Percentiles rank a stretch among this genome's conserved stretches.
Conservation (phyloP, 2,888 invertebrate species). For the Eristalis intricaria region DNA sequence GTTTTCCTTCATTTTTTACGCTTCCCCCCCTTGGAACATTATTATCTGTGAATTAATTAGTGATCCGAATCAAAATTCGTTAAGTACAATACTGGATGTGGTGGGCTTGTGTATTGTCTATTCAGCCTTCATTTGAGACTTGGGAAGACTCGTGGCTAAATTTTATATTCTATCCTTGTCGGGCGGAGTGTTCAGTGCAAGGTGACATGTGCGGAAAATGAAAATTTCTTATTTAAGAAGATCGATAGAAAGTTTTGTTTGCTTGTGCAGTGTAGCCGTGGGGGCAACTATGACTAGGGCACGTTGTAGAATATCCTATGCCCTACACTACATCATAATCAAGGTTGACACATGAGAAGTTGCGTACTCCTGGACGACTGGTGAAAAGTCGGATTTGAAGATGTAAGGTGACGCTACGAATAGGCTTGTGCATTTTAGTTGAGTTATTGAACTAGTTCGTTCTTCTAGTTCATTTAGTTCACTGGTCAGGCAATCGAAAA, state of each 20-base stretch:
- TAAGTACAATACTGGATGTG: neutral
- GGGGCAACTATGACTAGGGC: too few relatives aligned
- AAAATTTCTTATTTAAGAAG: neutral
- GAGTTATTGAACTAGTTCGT: too few relatives aligned
- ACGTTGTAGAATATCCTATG: too few relatives aligned
- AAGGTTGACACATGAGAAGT: too few relatives aligned
- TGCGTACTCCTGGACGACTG: too few relatives aligned
- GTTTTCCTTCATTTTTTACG: constrained; percentile 25
- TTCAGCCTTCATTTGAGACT: neutral
- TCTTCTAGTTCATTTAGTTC: too few relatives aligned
- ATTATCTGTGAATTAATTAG: constrained; percentile 50
- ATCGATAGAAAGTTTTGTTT: neutral
- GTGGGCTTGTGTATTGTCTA: neutral
- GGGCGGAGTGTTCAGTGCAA: neutral
- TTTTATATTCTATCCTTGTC: neutral
- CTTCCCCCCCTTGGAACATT: constrained; percentile 15
- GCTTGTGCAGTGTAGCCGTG: too few relatives aligned
- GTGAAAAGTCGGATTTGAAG: too few relatives aligned
- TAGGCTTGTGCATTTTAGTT: too few relatives aligned
- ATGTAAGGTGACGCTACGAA: too few relatives aligned
- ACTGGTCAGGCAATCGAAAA: too few relatives aligned
- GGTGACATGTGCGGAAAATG: neutral
- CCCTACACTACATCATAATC: too few relatives aligned
- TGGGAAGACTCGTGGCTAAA: neutral
- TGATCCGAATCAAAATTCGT: constrained; percentile 34